phyloP scores from a whole-genome alignment of 2,797 vertebrate species.

The Rhabdomys pumilio region DNA sequence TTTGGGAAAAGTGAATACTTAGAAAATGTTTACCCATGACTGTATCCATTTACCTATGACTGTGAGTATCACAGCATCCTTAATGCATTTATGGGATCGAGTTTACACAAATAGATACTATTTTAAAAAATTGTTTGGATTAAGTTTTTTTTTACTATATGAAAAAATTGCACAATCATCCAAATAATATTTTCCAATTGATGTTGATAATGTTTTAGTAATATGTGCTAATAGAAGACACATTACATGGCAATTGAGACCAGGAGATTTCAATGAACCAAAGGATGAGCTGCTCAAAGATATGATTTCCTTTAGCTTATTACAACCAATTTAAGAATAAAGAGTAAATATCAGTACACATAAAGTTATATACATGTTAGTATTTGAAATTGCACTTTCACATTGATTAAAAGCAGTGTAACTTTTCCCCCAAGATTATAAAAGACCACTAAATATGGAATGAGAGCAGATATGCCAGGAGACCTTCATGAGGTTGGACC shows the following conservation, averaged over 20 bases:
- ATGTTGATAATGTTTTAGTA: background rate
- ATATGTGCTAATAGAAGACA: background rate
- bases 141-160: background rate
- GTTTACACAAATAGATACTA: background rate
- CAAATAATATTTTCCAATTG: background rate
- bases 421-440: too few species aligned
- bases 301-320: background rate
- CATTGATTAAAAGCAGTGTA: background rate
- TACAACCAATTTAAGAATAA: background rate
- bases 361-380: background rate
- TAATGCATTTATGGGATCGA: background rate
- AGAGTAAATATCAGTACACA: background rate
- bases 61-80: background rate
- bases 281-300: background rate
- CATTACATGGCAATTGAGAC: background rate
- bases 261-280: background rate
- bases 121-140: constrained; percentile 7
- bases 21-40: background rate
- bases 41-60: background rate
- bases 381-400: background rate
- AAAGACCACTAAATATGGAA: too few species aligned
- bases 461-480: background rate
- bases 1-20: background rate
- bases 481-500: background rate
- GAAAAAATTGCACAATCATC: background rate